These are phyloP conservation scores for Drosophila macrothrix DNA, from an alignment of 2,888 invertebrate genomes.

Conservation along the genomic window DNA sequence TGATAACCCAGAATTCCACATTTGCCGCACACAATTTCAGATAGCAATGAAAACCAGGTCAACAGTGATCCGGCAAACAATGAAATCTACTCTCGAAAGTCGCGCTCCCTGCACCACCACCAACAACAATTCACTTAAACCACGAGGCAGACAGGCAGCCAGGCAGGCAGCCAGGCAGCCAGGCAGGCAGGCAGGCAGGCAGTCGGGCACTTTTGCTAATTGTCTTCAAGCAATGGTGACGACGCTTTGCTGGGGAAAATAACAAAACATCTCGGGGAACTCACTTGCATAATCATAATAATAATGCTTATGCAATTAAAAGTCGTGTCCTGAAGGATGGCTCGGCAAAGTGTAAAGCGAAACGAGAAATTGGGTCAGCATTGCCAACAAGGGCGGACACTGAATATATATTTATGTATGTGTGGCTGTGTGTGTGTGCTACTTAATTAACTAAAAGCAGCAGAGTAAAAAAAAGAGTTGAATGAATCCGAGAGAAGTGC, in stretches of 20 bases:
- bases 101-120: not conserved
- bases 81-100: constrained; percentile 15
- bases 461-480: constrained; percentile 19
- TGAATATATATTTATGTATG: constrained; percentile 17
- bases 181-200: constrained; percentile 6
- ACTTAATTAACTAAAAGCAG: constrained; percentile 67
- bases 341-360: constrained; percentile 17
- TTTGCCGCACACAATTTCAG: constrained; percentile 20
- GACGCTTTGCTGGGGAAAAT: constrained; percentile 32
- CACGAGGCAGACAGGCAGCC: constrained; percentile 2
- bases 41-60: constrained; percentile 42
- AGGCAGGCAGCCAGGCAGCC: not conserved
- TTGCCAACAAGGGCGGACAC: constrained; percentile 21
- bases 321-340: constrained; percentile 51
- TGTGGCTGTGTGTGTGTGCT: constrained; percentile 37
- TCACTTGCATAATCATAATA: constrained; percentile 53
- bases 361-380: constrained; percentile 42
- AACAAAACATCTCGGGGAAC: constrained; percentile 44
- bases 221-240: constrained; percentile 61
- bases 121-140: constrained; percentile 26
- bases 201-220: constrained; percentile 70
- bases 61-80: constrained; percentile 35
- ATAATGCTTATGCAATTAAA: constrained; percentile 72
- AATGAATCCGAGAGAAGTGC: not conserved
- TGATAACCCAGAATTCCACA: constrained; percentile 46